Evolutionary conservation across 2,888 invertebrate genomes (phyloP).

Genomic region (Oligia fasciuncula): DNA sequence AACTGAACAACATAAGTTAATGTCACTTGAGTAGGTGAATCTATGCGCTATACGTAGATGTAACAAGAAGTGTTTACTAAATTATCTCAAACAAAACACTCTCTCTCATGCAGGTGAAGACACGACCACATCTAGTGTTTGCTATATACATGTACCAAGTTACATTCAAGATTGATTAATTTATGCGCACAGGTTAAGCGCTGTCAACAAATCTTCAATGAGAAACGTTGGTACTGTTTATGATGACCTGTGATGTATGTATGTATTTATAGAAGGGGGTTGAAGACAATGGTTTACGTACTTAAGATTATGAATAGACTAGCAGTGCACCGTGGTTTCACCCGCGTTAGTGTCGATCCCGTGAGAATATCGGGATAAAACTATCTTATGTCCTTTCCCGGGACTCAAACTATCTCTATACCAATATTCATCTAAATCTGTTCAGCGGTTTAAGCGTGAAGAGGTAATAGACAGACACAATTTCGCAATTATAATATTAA

Average conservation of each 20-base stretch:
- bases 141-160: neutral
- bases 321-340: too few relatives aligned
- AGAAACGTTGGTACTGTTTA: slow-evolving; percentile 23
- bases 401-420: too few relatives aligned
- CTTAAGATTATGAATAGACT: too few relatives aligned
- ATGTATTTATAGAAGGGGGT: neutral
- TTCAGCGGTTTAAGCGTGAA: too few relatives aligned
- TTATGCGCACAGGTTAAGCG: slow-evolving; percentile 38
- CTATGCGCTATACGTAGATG: too few relatives aligned
- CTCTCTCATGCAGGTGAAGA: neutral
- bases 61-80: neutral
- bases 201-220: slow-evolving; percentile 38
- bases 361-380: too few relatives aligned
- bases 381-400: too few relatives aligned
- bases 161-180: slow-evolving; percentile 41
- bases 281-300: neutral
- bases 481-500: too few relatives aligned
- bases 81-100: neutral
- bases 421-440: too few relatives aligned
- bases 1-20: neutral
- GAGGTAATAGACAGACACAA: too few relatives aligned
- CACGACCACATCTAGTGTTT: neutral
- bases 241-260: slow-evolving; percentile 9
- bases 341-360: too few relatives aligned
- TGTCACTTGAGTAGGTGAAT: neutral